Conservation (phyloP, 1,140 invertebrate genomes). For the Notospermus geniculatus region DNA sequence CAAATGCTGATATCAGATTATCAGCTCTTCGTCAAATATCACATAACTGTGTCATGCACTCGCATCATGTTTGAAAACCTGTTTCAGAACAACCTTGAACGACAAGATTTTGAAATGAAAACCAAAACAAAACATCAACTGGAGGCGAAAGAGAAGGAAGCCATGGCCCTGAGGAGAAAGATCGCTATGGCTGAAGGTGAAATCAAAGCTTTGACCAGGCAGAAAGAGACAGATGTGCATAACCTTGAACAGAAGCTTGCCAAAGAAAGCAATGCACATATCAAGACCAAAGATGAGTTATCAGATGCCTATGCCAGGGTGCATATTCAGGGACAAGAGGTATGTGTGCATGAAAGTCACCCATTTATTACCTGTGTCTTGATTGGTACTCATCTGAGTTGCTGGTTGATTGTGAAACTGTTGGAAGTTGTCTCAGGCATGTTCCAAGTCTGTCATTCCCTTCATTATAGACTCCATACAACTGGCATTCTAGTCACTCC, state of each 20-base stretch:
- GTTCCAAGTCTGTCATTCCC: no score
- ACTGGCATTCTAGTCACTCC: no score
- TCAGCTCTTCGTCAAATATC: no score
- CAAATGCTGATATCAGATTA: no score
- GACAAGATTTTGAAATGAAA: constrained; percentile 76
- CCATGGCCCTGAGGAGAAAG: constrained; percentile 67
- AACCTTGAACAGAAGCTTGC: constrained; percentile 44
- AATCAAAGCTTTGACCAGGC: constrained; percentile 42
- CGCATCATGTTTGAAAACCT: no score
- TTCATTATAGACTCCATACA: no score
- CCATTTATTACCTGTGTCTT: no score
- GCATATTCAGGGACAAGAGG: constrained; percentile 44
- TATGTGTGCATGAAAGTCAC: constrained; percentile 22
- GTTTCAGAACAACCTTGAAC: constrained; percentile 65
- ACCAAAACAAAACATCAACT: constrained; percentile 72
- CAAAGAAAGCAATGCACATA: constrained; percentile 38
- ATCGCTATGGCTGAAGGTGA: constrained; percentile 52
- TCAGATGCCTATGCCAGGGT: constrained; percentile 33
- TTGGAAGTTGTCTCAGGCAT: no score
- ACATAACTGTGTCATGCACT: no score
- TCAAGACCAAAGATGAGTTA: constrained; percentile 59
- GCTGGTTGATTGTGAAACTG: no score
- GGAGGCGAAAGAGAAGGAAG: constrained; percentile 78
- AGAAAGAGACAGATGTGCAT: constrained; percentile 51
- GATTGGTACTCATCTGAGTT: no score